A percentile compares a stretch with the other conserved stretches of the same genome.
Evolutionary conservation across 1,140 invertebrate genomes (phyloP).

Genomic region (Sitodiplosis mosellana): DNA sequence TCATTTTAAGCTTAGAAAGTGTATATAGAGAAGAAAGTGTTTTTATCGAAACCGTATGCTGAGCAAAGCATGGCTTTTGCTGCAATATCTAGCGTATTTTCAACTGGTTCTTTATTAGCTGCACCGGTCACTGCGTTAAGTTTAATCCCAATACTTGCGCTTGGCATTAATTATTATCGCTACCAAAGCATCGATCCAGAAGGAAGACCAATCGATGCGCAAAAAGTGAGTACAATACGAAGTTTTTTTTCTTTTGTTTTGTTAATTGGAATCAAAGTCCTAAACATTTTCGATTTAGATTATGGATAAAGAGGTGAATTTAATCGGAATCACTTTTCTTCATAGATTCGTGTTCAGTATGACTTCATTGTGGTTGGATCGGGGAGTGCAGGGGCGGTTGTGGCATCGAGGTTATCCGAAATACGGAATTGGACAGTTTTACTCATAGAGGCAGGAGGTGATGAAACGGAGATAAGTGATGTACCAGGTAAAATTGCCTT

Average conservation of each 20-base stretch:
- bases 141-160: conserved; percentile 57
- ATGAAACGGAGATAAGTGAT: conserved; percentile 64
- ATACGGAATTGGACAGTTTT: conserved; percentile 59
- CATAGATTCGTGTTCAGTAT: conserved; percentile 51
- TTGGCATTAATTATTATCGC: conserved; percentile 59
- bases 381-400: conserved; percentile 81
- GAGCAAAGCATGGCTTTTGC: background rate
- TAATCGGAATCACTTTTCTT: conserved; percentile 3
- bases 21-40: background rate
- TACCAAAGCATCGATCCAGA: conserved; percentile 69
- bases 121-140: conserved; percentile 38
- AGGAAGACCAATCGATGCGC: conserved; percentile 46
- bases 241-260: background rate
- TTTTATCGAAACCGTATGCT: background rate
- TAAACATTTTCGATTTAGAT: too few relatives aligned
- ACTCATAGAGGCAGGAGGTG: conserved; percentile 64
- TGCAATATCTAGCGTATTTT: conserved; percentile 2
- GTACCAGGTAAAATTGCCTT: conserved; percentile 29
- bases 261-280: background rate
- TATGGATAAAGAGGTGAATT: too few relatives aligned
- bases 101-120: conserved; percentile 25
- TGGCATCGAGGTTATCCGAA: conserved; percentile 74
- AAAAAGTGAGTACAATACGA: conserved; percentile 34
- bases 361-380: conserved; percentile 78
- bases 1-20: background rate